Conservation (phyloP, 2,888 invertebrate species). For the Prosapia bicincta region DNA sequence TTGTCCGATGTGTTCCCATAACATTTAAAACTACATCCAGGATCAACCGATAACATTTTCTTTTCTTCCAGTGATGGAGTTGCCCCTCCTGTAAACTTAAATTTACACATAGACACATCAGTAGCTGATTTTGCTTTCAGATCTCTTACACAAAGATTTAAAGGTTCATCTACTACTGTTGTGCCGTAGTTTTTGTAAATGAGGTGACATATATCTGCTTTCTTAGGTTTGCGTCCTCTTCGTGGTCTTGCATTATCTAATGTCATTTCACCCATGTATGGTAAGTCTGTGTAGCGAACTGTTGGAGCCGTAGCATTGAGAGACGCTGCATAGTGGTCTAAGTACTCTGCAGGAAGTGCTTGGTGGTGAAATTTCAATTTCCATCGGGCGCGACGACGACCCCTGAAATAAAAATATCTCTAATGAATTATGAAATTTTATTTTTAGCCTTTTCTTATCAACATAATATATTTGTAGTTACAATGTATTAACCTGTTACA, state of each 20-base stretch:
- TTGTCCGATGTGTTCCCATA: constrained; percentile 71
- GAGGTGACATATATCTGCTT: constrained; percentile 86
- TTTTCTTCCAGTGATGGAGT: constrained; percentile 87
- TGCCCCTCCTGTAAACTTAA: constrained; percentile 89
- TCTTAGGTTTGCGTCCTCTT: constrained; percentile 84
- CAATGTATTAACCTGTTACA: no score
- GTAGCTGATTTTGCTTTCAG: constrained; percentile 48
- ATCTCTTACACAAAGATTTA: constrained; percentile 80
- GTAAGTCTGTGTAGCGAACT: constrained; percentile 67
- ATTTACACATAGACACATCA: constrained; percentile 82
- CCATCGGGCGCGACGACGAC: constrained; percentile 63
- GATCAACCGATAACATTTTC: constrained; percentile 87
- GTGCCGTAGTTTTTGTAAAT: constrained; percentile 91
- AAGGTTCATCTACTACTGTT: constrained; percentile 69
- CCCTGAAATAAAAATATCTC: constrained; percentile 39
- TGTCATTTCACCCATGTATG: constrained; percentile 92
- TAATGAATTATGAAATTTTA: no score
- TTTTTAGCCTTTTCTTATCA: no score
- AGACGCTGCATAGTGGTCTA: constrained; percentile 74
- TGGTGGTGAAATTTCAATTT: constrained; percentile 79
- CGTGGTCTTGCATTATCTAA: constrained; percentile 83
- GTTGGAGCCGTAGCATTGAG: constrained; percentile 52
- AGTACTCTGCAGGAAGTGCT: constrained; percentile 71
- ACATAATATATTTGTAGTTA: no score
- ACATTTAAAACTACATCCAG: constrained; percentile 83